Evolutionary conservation across 2,113 vertebrate species (phyloP), one percentile per base, ranked within the genome.

Genomic region (Boulengeromyrus knoepffleri): DNA sequence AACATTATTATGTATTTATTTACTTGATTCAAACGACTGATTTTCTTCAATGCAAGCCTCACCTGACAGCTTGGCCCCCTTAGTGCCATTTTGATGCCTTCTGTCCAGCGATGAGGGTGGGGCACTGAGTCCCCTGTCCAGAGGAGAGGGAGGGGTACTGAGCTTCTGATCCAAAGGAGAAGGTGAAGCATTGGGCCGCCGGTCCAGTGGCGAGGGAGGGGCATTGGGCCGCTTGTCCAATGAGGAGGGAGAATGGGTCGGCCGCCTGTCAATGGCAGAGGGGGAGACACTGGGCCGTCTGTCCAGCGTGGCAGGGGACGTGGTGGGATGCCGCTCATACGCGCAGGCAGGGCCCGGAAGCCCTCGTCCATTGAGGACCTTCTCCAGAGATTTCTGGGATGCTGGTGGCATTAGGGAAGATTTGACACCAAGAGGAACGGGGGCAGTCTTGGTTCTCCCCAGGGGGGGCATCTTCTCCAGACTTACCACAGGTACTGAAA

Each of bases 401-500:
- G 86, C 50, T 39, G 86, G n/a, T 12, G 50, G 86, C 36, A 39
- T 58, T 39, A 53, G 94, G 49, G 95, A 95, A 91, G 96, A 94
- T 45, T 95, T 95, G 84, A 50, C 27, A 39, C 47, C 13, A 7
- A 19, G 19, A 21, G 89, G 97, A 93, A 99, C 94, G 52, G 97
- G 97, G 89, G 96, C 94, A 52, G 97, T 96, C 94, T 98, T 97
- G 89, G 96, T 94, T 92, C 97, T 97, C 94, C 96, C 96, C 94
- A 98, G 95, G 93, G 98, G 98, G 92, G 98, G 96, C 93, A 99
- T 99, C 97, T 99, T 99, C 95, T 99, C 97, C 96, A 99, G 96
- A 95, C 97, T 99, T 91, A 99, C 98, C 91, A 99, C 97, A 3
- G 98, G 98, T 95, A 99, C 97, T 5, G 98, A 98, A 90, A 99